phyloP scores from a whole-genome alignment of 1,140 invertebrate genomes.

The Laupala kohalensis region DNA sequence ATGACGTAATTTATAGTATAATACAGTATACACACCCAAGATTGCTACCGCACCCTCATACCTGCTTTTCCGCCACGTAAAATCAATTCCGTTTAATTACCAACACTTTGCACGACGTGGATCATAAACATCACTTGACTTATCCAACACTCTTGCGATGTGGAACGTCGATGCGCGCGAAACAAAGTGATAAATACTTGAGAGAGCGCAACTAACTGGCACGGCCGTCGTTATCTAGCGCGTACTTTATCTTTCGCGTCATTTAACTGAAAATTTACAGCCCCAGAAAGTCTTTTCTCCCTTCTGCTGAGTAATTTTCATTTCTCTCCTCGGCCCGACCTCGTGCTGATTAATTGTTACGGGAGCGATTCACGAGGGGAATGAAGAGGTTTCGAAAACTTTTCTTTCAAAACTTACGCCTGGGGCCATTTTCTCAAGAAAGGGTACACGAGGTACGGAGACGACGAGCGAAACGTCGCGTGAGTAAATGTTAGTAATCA shows the following conservation, averaged over 20 bases:
- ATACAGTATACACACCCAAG: too few relatives aligned
- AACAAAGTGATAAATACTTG: background rate
- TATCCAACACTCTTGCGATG: background rate
- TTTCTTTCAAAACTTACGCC: background rate
- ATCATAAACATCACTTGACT: background rate
- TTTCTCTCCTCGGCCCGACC: background rate
- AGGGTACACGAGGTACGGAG: background rate
- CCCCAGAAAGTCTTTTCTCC: background rate
- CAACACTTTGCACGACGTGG: background rate
- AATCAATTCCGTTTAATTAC: background rate
- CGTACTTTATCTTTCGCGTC: background rate
- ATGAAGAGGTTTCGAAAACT: background rate
- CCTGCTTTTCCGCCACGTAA: too few relatives aligned
- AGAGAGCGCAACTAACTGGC: background rate
- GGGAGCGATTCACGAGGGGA: background rate
- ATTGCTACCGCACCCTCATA: too few relatives aligned
- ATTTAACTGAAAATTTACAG: background rate
- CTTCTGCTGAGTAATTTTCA: background rate
- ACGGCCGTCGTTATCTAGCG: background rate
- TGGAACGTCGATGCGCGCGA: background rate
- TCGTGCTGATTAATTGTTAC: background rate
- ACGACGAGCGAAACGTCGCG: too few relatives aligned
- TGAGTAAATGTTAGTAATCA: too few relatives aligned
- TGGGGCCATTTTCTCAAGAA: background rate
- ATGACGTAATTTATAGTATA: too few relatives aligned